Evolutionary conservation across 2,888 invertebrate genomes (phyloP), one percentile per base, ranked within the genome.

Genomic region (Zeuzera pyrina): DNA sequence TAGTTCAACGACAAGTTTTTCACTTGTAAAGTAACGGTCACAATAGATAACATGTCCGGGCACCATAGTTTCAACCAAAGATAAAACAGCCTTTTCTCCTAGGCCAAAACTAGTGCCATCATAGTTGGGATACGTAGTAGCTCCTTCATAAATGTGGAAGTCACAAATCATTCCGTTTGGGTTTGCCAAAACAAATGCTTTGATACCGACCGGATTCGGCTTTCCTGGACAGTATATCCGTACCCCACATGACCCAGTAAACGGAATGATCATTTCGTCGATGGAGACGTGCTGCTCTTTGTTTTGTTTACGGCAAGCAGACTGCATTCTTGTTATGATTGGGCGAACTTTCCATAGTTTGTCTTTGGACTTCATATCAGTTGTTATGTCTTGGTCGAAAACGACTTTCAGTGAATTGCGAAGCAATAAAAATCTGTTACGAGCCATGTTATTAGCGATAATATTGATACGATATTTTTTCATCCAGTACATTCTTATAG

Each of bases 231-330:
- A 31, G 12, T 38, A 39, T n/a, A 36, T 35, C 23, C 31, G 31
- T 1, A 43, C 31, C 2, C 28, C 29, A 24, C 43, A 40, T 8
- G 8, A 8, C 4, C 36, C 38, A 8, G 33, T 34, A 30, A 41
- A 40, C 10, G 36, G 41, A 3, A 42, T 35, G 7, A 42, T 39
- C 42, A 42, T 42, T 30, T 39, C 35, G 11, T 39, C 42, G 12
- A 42, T 33, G 15, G 25, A 33, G 6, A 42, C 15, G 3, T n/a
- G 8, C 6, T 27, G 12, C 5, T 12, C n/a, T 3, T 8, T 13
- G 12, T 27, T 14, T 27, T 27, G 27, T 5, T 8, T 12, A 7
- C n/a, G 29, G 27, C 45, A 45, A 1, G 36, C 41, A 13, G 26
- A 13, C 7, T 21, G 12, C 2, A 45, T 21, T 12, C 21, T 16